Conservation (phyloP, 2,888 invertebrate species). For the Digitonthophagus gazella region DNA sequence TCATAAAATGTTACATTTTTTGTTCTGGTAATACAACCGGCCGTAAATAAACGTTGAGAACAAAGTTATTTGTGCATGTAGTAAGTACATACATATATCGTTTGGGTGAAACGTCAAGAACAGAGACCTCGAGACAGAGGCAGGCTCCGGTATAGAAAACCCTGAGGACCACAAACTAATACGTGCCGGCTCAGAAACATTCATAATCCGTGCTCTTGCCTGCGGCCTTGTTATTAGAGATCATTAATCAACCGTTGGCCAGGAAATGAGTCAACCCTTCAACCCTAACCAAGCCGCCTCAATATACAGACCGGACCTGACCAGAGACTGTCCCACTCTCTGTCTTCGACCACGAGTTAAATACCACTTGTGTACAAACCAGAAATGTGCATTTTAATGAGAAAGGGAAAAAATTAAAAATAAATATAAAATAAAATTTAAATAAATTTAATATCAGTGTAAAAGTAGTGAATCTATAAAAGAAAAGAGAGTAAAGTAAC, state of each 20-base stretch:
- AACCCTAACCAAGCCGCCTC: slow-evolving; percentile 45
- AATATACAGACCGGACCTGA: slow-evolving; percentile 38
- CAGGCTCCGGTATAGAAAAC: slow-evolving; percentile 32
- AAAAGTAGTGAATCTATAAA: slow-evolving; percentile 40
- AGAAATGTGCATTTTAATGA: no score
- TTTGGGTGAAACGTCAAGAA: slow-evolving; percentile 41
- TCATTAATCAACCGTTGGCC: slow-evolving; percentile 53
- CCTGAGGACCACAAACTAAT: slow-evolving; percentile 41
- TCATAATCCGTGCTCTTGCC: slow-evolving; percentile 39
- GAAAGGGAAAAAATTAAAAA: no score
- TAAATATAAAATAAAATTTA: no score
- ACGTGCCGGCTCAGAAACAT: slow-evolving; percentile 39
- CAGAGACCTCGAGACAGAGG: slow-evolving; percentile 32
- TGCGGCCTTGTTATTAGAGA: slow-evolving; percentile 51
- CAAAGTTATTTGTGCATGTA: background rate
- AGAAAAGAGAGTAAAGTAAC: no score
- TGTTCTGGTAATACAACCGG: no score
- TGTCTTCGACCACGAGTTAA: background rate
- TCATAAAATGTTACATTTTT: no score
- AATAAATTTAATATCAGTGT: no score
- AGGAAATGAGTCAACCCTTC: slow-evolving; percentile 55
- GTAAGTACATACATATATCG: background rate
- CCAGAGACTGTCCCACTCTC: slow-evolving; percentile 30
- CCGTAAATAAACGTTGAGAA: no score
- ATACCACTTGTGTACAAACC: no score